These are phyloP conservation scores for Rhegmatorhina hoffmannsi DNA, from an alignment of 2,113 vertebrate genomes.

Conservation along the genomic window DNA sequence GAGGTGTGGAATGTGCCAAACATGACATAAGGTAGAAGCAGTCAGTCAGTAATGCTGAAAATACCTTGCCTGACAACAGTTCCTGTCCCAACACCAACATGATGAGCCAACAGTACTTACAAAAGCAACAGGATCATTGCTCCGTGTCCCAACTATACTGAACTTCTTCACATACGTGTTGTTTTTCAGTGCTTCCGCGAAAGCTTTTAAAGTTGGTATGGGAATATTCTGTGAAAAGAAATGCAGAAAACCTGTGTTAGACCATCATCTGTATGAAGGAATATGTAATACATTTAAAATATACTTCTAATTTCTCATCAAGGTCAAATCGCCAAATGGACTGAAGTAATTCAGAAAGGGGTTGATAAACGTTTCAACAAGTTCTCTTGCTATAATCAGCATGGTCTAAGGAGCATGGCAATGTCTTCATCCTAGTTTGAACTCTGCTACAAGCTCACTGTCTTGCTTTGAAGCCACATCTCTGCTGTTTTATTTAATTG, in stretches of 20 bases:
- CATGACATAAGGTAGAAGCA: background rate
- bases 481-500: background rate
- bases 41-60: background rate
- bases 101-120: conserved; percentile 74
- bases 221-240: conserved; percentile 88
- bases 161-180: conserved; percentile 91
- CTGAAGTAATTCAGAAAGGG: background rate
- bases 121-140: conserved; percentile 92
- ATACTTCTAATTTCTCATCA: background rate
- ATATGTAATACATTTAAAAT: background rate
- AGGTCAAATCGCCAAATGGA: background rate
- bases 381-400: background rate
- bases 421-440: background rate
- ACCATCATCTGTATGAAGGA: background rate
- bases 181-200: conserved; percentile 87
- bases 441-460: background rate
- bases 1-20: background rate
- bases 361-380: background rate
- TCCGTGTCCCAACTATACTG: conserved; percentile 95
- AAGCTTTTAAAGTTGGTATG: conserved; percentile 88
- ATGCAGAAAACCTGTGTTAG: background rate
- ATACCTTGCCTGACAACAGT: background rate
- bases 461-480: background rate
- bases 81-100: background rate
- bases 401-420: background rate